Percentiles rank a stretch among this genome's conserved stretches.
These are phyloP conservation scores for Nineta flava DNA, from an alignment of 2,888 invertebrate genomes.

Conservation along the genomic window DNA sequence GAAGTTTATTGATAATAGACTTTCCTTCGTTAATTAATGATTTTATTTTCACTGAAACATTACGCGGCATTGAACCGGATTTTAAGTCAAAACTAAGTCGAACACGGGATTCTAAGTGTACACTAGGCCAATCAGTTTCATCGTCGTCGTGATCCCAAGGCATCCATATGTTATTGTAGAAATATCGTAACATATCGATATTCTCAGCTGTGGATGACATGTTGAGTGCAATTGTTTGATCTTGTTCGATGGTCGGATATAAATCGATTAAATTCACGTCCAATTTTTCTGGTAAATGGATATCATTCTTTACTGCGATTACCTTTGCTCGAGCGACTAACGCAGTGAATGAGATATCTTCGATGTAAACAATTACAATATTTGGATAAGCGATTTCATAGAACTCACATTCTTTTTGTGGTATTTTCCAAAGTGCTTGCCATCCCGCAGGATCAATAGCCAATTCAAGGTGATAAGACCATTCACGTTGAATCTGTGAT, in stretches of 20 bases:
- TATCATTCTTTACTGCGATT: slow-evolving; percentile 44
- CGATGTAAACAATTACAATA: slow-evolving; percentile 40
- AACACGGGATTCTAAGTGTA: slow-evolving; percentile 36
- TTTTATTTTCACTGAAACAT: slow-evolving; percentile 33
- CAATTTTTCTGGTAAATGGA: slow-evolving; percentile 40
- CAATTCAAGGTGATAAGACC: slow-evolving; percentile 38
- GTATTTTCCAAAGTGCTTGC: slow-evolving; percentile 55
- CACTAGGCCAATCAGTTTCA: slow-evolving; percentile 36
- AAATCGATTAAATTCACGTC: slow-evolving; percentile 43
- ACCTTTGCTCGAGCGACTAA: slow-evolving; percentile 41
- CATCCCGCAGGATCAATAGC: slow-evolving; percentile 48
- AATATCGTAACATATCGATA: slow-evolving; percentile 48
- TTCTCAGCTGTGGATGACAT: slow-evolving; percentile 42
- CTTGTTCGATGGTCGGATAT: slow-evolving; percentile 47
- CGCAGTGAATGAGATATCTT: slow-evolving; percentile 36
- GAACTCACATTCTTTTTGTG: slow-evolving; percentile 42
- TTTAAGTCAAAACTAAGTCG: slow-evolving; percentile 40
- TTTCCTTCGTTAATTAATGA: slow-evolving; percentile 35
- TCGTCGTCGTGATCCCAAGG: slow-evolving; percentile 54
- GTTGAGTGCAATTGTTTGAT: slow-evolving; percentile 36
- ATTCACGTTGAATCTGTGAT: slow-evolving; percentile 33
- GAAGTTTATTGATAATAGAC: slow-evolving; percentile 32
- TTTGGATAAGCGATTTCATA: slow-evolving; percentile 49
- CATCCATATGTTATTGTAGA: slow-evolving; percentile 49
- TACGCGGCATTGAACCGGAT: slow-evolving; percentile 31